phyloP scores from a whole-genome alignment of 2,797 vertebrate species.

The Nyctalus aviator region DNA sequence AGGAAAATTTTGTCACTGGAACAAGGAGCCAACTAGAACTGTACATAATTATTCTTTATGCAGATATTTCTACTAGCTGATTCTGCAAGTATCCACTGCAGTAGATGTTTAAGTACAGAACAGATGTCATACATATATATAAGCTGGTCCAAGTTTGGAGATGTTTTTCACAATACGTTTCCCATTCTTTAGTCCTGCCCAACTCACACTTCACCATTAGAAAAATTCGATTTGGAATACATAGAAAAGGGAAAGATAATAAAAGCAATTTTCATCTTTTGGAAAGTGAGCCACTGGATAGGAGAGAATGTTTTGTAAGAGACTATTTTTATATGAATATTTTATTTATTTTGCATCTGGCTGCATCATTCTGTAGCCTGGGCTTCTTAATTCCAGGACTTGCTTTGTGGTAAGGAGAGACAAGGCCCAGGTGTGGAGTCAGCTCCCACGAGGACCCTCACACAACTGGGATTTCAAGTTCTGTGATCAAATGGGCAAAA shows the following conservation, averaged over 20 bases:
- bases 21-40: constrained; percentile 86
- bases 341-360: constrained; percentile 96
- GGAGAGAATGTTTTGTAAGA: constrained; percentile 98
- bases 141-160: constrained; percentile 86
- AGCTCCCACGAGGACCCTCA: background rate
- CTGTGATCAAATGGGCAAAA: constrained; percentile 86
- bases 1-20: constrained; percentile 84
- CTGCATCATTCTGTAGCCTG: constrained; percentile 89
- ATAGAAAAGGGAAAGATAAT: constrained; percentile 77
- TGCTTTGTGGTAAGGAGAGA: constrained; percentile 73
- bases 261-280: constrained; percentile 88
- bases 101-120: constrained; percentile 86
- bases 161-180: constrained; percentile 76
- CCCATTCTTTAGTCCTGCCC: constrained; percentile 47
- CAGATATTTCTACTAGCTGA: constrained; percentile 89
- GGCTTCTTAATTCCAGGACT: constrained; percentile 86
- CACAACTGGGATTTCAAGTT: constrained; percentile 85
- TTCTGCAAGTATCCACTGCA: constrained; percentile 84
- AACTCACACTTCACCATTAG: constrained; percentile 78
- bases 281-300: constrained; percentile 91
- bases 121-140: constrained; percentile 88
- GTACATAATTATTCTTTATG: constrained; percentile 88
- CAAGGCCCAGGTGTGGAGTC: background rate
- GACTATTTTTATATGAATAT: constrained; percentile 99
- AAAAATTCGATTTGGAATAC: constrained; percentile 83